Evolutionary conservation across 2,113 vertebrate species (phyloP).

Genomic region (Camelus dromedarius): DNA sequence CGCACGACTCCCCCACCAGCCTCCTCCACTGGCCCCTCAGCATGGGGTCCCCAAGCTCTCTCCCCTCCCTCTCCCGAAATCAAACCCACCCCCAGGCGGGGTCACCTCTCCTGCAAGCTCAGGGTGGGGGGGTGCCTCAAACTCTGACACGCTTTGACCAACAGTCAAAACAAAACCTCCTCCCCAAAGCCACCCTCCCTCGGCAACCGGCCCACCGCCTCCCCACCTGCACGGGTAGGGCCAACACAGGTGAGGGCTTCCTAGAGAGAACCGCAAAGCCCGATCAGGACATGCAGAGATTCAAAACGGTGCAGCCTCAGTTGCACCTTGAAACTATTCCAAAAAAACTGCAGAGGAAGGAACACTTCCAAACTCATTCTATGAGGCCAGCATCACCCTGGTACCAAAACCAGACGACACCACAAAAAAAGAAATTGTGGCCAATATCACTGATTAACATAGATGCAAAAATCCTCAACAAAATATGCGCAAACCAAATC

Average conservation of each 20-base stretch:
- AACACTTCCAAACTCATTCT: background rate
- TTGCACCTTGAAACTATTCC: too few species aligned
- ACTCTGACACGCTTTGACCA: background rate
- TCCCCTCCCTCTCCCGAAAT: background rate
- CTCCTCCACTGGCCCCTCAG: background rate
- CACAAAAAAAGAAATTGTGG: background rate
- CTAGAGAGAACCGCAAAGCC: background rate
- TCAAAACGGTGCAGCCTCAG: background rate
- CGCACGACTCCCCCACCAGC: accelerated
- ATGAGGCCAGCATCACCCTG: background rate
- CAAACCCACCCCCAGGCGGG: background rate
- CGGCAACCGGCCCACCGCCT: background rate
- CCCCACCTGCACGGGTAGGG: background rate
- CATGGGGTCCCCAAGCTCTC: background rate
- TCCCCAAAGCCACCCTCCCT: background rate
- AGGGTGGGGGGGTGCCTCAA: background rate
- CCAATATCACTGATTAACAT: background rate
- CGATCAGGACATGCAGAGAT: background rate
- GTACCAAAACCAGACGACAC: background rate
- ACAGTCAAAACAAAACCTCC: background rate
- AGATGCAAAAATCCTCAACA: background rate
- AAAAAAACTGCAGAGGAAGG: background rate
- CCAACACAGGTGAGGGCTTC: background rate
- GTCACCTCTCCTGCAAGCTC: background rate
- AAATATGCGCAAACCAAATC: background rate